phyloP scores from a whole-genome alignment of 2,113 vertebrate genomes.

The Genyomyrus donnyi region DNA sequence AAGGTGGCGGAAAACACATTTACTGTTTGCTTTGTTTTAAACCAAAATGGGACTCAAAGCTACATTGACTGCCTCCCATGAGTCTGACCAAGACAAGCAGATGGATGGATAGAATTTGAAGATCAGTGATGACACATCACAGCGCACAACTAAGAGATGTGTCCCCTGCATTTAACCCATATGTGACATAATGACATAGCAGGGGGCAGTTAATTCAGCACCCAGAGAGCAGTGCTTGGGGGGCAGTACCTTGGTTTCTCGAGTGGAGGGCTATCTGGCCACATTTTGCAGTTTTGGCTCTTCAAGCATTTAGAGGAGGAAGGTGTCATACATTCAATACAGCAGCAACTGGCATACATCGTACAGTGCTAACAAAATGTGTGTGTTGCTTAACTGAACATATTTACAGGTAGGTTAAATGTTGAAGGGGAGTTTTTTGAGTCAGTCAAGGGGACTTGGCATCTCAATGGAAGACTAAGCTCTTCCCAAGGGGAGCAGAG shows the following conservation, averaged over 20 bases:
- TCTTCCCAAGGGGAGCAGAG: background rate
- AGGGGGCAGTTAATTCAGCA: too few species aligned
- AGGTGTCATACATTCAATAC: background rate
- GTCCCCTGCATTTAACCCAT: too few species aligned
- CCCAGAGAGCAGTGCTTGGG: too few species aligned
- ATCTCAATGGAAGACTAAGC: background rate
- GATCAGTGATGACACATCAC: too few species aligned
- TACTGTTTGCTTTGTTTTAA: background rate
- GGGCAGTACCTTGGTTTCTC: conserved; percentile 33
- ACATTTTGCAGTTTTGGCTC: background rate
- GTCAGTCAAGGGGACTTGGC: background rate
- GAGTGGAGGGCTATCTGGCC: conserved; percentile 7
- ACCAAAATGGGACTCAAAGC: background rate
- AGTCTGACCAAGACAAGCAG: background rate
- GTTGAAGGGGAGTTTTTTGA: background rate
- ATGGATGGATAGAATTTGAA: background rate
- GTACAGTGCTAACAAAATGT: background rate
- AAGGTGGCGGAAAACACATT: background rate
- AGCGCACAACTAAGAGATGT: too few species aligned
- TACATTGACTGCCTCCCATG: background rate
- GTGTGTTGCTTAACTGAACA: background rate
- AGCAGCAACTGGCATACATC: background rate
- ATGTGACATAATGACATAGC: too few species aligned
- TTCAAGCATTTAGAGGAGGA: background rate
- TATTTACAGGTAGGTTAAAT: background rate